Base-by-base conservation (phyloP, 2,888 invertebrate species). In the Cepaea hortensis region DNA sequence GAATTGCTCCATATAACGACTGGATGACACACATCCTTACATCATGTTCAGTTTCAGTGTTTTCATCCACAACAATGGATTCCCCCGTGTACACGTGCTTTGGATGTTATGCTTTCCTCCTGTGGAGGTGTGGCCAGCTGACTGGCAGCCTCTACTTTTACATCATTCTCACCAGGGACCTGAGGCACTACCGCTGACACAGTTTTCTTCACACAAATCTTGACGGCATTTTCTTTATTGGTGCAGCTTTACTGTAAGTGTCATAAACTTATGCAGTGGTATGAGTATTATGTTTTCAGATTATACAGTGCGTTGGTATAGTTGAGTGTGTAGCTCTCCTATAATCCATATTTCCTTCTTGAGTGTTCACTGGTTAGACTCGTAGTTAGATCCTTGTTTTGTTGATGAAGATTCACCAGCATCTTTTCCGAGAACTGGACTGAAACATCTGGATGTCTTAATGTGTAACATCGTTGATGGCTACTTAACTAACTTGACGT, bases 181-280 rank as follows among this genome's bases (percentile, higher is more conserved):
- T 83, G 46, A 72, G 88, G 18, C 88, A 88, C 77, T 88, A 88
- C 82, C 79, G 80, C 46, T 88, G 82, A 85, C 75, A 46, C 15
- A 50, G 55, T 55, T 23, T 55, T 4, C 72, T 23, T 73, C 55
- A 11, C 18, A n/a, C 81, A 70, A 70, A n/a, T 50, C 48, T 48
- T 61, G 35, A 82, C 13, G 73, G n/a, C 20, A 11, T 23, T 72
- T 18, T 72, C 72, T n/a, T 73, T 82, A 50, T 72, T 3, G 7
- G 46, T 55, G 23, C 50, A 9, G 3, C 65, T 55, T 50, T 82
- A 23, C 72, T 65, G 82, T 82, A 82, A 82, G 82, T 82, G 23
- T 2, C 23, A 79, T 3, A 23, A 62, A 23, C 2, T 15, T 15
- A 4, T 13, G 18, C 35, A 13, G 13, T 62, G 4, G 46, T 20